These are phyloP conservation scores for Gila robusta DNA, from an alignment of 2,797 vertebrate species.

Conservation along the genomic window DNA sequence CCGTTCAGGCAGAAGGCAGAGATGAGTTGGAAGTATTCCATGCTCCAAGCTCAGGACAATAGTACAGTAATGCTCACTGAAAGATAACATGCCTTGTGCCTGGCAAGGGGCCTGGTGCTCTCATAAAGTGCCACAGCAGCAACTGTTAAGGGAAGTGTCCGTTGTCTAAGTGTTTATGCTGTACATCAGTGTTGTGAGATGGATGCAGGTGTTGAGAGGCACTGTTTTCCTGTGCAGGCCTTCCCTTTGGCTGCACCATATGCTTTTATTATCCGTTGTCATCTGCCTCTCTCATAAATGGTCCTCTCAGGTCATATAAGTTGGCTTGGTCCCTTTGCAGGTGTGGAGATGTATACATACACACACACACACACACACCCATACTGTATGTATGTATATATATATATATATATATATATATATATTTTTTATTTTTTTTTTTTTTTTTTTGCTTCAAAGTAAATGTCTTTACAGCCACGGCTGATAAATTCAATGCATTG, in stretches of 20 bases:
- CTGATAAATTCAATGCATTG: not conserved
- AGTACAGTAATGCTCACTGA: conserved; percentile 9
- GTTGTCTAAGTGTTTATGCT: conserved; percentile 51
- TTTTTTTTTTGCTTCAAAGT: too few relatives aligned
- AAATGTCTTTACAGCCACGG: conserved; percentile 19
- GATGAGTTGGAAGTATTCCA: conserved; percentile 28
- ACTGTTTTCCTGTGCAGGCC: conserved; percentile 71
- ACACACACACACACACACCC: not conserved
- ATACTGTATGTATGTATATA: too few relatives aligned
- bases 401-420: too few relatives aligned
- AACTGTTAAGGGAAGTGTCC: conserved; percentile 52
- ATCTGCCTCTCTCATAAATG: conserved; percentile 66
- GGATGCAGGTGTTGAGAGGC: conserved; percentile 71
- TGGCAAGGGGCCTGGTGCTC: conserved; percentile 43
- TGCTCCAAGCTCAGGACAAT: not conserved
- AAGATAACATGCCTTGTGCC: conserved; percentile 33
- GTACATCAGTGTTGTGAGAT: conserved; percentile 65
- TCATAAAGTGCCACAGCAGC: conserved; percentile 52
- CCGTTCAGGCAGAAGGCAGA: not conserved
- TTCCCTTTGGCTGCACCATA: conserved; percentile 59
- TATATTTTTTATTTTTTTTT: too few relatives aligned
- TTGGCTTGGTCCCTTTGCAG: conserved; percentile 57
- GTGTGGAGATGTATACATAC: conserved; percentile 24
- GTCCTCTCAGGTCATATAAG: conserved; percentile 54
- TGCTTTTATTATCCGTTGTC: conserved; percentile 64